These are phyloP conservation scores for Oxygymnocypris stewartii DNA, from an alignment of 2,113 vertebrate species.

Conservation along the genomic window DNA sequence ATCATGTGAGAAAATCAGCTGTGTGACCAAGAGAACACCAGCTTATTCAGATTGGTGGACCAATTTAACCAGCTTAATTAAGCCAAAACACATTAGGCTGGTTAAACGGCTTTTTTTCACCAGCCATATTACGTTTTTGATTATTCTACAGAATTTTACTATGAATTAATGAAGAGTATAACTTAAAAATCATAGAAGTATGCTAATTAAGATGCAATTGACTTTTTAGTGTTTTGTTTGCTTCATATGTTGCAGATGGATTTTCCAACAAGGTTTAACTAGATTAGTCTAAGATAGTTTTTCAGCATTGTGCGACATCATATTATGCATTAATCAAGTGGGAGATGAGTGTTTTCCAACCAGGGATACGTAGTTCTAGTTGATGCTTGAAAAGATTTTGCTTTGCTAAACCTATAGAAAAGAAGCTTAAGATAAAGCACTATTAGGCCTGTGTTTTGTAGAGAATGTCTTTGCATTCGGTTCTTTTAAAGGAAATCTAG, in stretches of 20 bases:
- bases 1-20: background rate
- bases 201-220: too few relatives aligned
- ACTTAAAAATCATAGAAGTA: background rate
- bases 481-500: background rate
- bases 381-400: background rate
- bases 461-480: background rate
- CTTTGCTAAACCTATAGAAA: background rate
- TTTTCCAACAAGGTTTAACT: background rate
- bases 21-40: background rate
- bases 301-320: background rate
- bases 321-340: background rate
- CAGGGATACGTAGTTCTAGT: background rate
- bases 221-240: too few relatives aligned
- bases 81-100: background rate
- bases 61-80: background rate
- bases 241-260: too few relatives aligned
- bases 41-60: background rate
- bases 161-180: background rate
- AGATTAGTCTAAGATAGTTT: background rate
- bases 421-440: background rate
- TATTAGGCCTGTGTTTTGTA: background rate
- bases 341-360: background rate
- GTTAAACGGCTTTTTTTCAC: background rate
- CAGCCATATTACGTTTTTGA: background rate
- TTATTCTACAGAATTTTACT: background rate